Evolutionary conservation across 2,113 vertebrate species (phyloP), one percentile per base, ranked within the genome.

Genomic region (Entelurus aequoreus): DNA sequence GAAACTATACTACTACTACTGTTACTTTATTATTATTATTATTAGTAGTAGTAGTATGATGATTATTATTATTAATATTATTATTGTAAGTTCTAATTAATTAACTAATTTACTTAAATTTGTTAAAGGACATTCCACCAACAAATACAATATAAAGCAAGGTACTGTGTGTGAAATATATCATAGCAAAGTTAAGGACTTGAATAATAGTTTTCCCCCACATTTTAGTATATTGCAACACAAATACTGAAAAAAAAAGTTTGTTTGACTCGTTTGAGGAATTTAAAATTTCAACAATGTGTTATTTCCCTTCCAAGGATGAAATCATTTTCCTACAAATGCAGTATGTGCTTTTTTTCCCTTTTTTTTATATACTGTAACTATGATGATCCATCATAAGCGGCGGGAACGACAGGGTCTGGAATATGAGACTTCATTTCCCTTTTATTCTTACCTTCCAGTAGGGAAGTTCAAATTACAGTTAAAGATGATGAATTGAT

Each of bases 371-470:
- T 10, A 28, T 55, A 8, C n/a, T n/a, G n/a, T n/a, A 8, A 35
- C 37, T 38, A 84, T 86, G 87, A 88, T 72, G 82, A 88, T 88
- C 77, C 85, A 74, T 80, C 66, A 79, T 64, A 66, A 77, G 68
- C 49, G 53, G 77, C 82, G 72, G 67, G 67, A 79, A 63, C 67
- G 40, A 66, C 81, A 28, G 60, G 72, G 69, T 72, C 82, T 79
- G 66, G 80, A 82, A 88, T 90, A 90, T 84, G 86, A 89, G 84
- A 84, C 86, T 77, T 72, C 13, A 66, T 85, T 84, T 82, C 73
- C 76, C 62, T 84, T 83, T 81, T 73, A 78, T 78, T 77, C 78
- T 81, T 71, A 46, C 81, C 74, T 78, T 79, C 81, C 73, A 74
- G 66, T 72, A 77, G 77, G 75, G 65, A 69, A 77, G 69, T 84